Base-by-base conservation (phyloP, 1,140 invertebrate genomes). In the Eupeodes corollae region DNA sequence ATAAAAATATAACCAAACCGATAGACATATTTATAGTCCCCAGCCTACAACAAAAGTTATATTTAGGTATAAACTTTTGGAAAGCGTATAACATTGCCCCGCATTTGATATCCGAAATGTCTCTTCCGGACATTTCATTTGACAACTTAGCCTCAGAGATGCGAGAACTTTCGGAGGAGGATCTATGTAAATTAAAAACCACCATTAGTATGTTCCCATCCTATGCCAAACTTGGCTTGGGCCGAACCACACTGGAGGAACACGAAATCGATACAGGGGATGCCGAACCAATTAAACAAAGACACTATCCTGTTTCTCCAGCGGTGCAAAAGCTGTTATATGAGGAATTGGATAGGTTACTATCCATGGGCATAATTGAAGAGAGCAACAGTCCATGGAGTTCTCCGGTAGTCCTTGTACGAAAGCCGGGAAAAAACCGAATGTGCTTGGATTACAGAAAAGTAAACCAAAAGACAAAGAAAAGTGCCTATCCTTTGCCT, bases 361-460 rank as follows among this genome's bases (percentile, higher is more conserved):
- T 59, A 0, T 26, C 40, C 12, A 33, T 50, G 30, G 58, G 50
- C 0, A 46, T 61, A 9, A 52, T 63, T 6, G 56, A 57, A 45
- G 47, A 46, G 11, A 53, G 46, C 3, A 31, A 56, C 1, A 58
- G 52, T 34, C 42, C 56, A 1, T 65, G 58, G n/a, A n/a, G n/a
- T n/a, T n/a, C n/a, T n/a, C n/a, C n/a, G n/a, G n/a, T n/a, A n/a
- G n/a, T n/a, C n/a, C 45, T 65, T 30, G 54, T 62, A 8, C 38
- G 46, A 44, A 63, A 65, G 44, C 52, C 58, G 31, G 50, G 52
- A 0, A 52, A 52, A 33, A 49, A 37, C 0, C 43, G 48, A 14
- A 53, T 64, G 13, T 67, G 60, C 43, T 47, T 68, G 0, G 58
- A 65, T 47, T 59, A 45, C 39, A 19, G 63, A 15, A 55, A 56